Evolutionary conservation across 2,113 vertebrate species (phyloP), one percentile per base, ranked within the genome.

Genomic region (Cyrtonyx montezumae): DNA sequence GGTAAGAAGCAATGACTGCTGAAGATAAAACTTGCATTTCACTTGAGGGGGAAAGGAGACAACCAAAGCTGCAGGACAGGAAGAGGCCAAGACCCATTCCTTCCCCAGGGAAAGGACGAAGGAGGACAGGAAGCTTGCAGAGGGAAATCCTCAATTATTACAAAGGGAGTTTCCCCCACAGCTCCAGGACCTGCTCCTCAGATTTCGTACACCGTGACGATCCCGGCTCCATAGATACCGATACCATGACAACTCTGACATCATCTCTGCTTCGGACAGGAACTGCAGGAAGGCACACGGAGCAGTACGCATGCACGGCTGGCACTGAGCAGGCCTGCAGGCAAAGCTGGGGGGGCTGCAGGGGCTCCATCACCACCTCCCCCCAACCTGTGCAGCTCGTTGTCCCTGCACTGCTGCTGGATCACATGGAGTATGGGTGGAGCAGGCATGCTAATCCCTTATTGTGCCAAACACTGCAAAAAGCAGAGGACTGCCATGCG

Each of bases 231-330:
- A 96, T 96, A 94, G 96, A 81, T 95, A 96, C 95, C 30, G 95
- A 86, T 97, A 88, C 96, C 96, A 97, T 97, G 96, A 96, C 95
- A 97, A 97, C 96, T 77, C 81, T 96, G 96, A 97, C 90, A 96
- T 97, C 96, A 97, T 86, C 84, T 61, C 69, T 34, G 95, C 81
- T 91, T 34, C 23, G 46, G 94, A 83, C 18, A 17, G 91, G 75
- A 95, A 42, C 84, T 45, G 90, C 94, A 40, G 93, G 73, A 68
- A 69, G 91, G 58, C 16, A 34, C 81, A 40, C 89, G 14, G 49
- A 92, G 58, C 73, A 92, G 63, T 3, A 30, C 13, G 19, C 88
- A 16, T 28, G 91, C 91, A 37, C 63, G 8, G 81, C 84, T 19
- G 78, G 45, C 88, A 32, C 2, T 1, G 16, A 34, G 45, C 75